Conservation (phyloP, 2,113 vertebrate species). For the Sardina pilchardus region DNA sequence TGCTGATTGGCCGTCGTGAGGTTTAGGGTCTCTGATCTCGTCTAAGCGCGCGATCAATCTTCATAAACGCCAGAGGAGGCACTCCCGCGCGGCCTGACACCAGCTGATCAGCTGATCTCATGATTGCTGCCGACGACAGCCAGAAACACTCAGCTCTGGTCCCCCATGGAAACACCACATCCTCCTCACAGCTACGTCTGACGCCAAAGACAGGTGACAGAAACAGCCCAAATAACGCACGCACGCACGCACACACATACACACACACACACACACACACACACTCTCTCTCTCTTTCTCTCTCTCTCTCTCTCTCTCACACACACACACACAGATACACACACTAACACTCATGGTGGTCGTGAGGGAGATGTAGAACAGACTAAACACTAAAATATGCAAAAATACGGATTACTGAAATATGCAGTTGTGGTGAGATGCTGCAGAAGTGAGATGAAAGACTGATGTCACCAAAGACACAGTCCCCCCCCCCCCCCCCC, state of each 20-base stretch:
- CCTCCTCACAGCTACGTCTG: no score
- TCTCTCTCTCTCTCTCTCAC: neutral
- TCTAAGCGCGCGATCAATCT: constrained; percentile 32
- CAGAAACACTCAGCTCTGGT: neutral
- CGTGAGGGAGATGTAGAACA: no score
- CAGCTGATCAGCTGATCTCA: neutral
- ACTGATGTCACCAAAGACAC: no score
- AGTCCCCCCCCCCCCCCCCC: no score
- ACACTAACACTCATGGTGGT: neutral
- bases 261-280: neutral
- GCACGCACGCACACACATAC: neutral
- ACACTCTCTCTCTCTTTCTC: neutral
- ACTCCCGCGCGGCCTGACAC: constrained; percentile 20
- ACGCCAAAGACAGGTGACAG: no score
- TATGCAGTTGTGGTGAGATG: no score
- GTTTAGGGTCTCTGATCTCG: neutral
- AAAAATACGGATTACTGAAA: no score
- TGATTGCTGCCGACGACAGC: no score
- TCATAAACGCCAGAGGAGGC: constrained; percentile 17
- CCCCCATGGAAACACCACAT: no score
- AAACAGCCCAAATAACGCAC: neutral
- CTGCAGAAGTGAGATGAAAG: no score
- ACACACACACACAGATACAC: neutral
- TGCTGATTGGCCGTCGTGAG: no score
- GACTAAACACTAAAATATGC: no score